Percentiles rank a stretch among this genome's conserved stretches.
Evolutionary conservation across 2,113 vertebrate genomes (phyloP).

Genomic region (Ibidorhyncha struthersii): DNA sequence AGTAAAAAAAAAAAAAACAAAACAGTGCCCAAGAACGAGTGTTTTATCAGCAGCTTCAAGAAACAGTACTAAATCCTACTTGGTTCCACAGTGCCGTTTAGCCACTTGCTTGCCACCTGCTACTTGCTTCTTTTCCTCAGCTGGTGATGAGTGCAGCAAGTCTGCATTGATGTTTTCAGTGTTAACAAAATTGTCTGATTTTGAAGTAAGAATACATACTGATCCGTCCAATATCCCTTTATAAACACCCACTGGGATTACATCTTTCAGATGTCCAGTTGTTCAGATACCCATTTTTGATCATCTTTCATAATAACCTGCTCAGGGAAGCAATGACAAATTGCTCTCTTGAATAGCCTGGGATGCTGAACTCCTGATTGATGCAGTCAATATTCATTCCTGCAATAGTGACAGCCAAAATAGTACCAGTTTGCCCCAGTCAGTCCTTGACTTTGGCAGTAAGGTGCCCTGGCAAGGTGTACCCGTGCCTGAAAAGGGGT

Average conservation of each 20-base stretch:
- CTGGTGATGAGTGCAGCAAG: background rate
- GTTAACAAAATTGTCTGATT: background rate
- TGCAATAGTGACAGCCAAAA: background rate
- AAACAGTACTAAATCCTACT: background rate
- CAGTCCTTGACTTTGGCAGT: background rate
- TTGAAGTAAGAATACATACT: background rate
- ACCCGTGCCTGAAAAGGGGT: background rate
- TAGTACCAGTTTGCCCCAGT: background rate
- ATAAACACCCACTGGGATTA: background rate
- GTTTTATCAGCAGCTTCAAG: background rate
- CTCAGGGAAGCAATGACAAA: background rate
- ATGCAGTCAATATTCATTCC: background rate
- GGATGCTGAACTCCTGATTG: background rate
- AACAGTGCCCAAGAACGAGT: background rate
- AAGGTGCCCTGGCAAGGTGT: background rate
- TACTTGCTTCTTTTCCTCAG: background rate
- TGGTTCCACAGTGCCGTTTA: background rate
- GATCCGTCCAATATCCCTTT: background rate
- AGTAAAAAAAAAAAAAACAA: background rate
- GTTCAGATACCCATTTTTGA: background rate
- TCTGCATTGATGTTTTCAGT: background rate
- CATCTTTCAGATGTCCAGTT: background rate
- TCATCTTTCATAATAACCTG: background rate
- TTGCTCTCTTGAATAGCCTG: background rate
- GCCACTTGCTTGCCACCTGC: background rate